Conservation (phyloP, 2,797 vertebrate species). For the Cossypha polioptera region DNA sequence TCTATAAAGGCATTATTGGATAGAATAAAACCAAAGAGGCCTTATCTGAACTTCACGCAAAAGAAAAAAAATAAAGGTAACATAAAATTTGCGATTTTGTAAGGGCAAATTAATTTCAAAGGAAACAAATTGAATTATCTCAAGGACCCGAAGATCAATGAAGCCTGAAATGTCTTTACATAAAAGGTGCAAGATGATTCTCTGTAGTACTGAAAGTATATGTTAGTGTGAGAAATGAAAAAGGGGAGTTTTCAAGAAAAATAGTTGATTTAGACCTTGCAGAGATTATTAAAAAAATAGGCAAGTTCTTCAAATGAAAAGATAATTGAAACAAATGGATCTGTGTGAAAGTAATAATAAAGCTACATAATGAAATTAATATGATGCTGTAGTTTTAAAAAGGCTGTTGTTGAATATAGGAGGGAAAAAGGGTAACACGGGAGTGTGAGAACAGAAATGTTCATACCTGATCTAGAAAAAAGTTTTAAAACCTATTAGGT, state of each 20-base stretch:
- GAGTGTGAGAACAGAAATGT: background rate
- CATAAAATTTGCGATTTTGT: background rate
- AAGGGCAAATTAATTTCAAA: slow-evolving; percentile 5
- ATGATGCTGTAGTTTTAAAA: background rate
- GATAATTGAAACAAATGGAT: background rate
- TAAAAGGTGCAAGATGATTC: background rate
- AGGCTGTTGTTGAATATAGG: background rate
- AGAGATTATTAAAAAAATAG: background rate
- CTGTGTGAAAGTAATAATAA: background rate
- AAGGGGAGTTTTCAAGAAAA: background rate
- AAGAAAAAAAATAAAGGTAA: background rate
- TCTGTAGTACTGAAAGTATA: background rate
- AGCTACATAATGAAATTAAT: background rate
- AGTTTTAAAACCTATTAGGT: background rate
- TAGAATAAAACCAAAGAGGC: background rate
- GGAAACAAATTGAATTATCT: background rate
- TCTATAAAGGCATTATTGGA: background rate
- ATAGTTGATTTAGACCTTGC: background rate
- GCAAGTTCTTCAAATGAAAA: background rate
- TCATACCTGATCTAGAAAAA: background rate
- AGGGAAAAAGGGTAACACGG: background rate
- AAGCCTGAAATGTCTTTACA: background rate
- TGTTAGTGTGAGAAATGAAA: background rate
- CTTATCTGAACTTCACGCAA: background rate
- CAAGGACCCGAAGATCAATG: background rate